A percentile compares a stretch with the other conserved stretches of the same genome.
These are phyloP conservation scores for Platycercus adscitus DNA, from an alignment of 2,113 vertebrate genomes.

Conservation along the genomic window DNA sequence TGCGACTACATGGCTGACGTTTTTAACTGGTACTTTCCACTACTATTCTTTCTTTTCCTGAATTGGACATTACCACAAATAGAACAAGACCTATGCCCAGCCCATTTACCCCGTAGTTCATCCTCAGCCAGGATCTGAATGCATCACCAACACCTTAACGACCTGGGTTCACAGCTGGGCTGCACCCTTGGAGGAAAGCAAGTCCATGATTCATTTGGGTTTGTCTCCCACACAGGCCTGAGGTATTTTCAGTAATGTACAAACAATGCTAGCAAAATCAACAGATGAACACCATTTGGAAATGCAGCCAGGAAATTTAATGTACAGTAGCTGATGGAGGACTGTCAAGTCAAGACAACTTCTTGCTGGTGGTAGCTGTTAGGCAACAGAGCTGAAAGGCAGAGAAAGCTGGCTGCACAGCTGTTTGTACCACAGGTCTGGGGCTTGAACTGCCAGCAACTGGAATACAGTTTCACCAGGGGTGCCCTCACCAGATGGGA, in stretches of 20 bases:
- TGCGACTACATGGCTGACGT: not conserved
- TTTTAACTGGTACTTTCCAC: not conserved
- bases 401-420: not conserved
- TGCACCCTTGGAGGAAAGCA: not conserved
- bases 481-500: not conserved
- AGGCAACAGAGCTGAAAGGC: not conserved
- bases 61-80: not conserved
- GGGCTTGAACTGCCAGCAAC: not conserved
- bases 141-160: fast-evolving
- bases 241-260: not conserved
- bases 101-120: not conserved
- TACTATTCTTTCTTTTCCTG: not conserved
- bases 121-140: not conserved
- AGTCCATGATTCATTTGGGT: not conserved
- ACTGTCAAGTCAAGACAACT: not conserved
- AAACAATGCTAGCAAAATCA: not conserved
- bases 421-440: not conserved
- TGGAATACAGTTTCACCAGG: not conserved
- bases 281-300: not conserved
- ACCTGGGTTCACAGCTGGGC: not conserved
- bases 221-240: not conserved
- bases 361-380: not conserved
- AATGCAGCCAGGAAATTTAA: not conserved
- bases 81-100: not conserved
- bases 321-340: not conserved